Evolutionary conservation across 2,888 invertebrate species (phyloP).

Genomic region (Epsilonema sp.): DNA sequence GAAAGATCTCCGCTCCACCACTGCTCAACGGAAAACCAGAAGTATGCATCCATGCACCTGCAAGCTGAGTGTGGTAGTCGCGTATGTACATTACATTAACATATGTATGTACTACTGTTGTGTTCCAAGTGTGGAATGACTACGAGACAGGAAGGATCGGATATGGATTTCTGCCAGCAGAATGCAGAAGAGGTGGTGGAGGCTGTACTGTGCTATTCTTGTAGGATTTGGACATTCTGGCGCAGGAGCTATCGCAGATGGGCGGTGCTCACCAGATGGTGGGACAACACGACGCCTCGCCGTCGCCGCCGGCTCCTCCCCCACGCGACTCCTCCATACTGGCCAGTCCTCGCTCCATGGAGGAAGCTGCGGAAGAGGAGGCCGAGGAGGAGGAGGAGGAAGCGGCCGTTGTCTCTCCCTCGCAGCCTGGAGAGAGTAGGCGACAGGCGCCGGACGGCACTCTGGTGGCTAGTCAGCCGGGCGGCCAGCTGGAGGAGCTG

Average conservation of each 20-base stretch:
- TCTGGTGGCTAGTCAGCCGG: slow-evolving; percentile 79
- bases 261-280: slow-evolving; percentile 32
- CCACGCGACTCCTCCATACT: slow-evolving; percentile 22
- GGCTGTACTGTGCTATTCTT: too few relatives aligned
- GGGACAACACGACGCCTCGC: too few relatives aligned
- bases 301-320: slow-evolving; percentile 28
- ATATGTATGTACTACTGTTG: too few relatives aligned
- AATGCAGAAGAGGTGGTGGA: too few relatives aligned
- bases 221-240: slow-evolving; percentile 84
- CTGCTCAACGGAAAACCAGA: slow-evolving; percentile 21
- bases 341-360: neutral
- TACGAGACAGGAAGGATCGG: too few relatives aligned
- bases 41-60: too few relatives aligned
- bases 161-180: too few relatives aligned
- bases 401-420: too few relatives aligned
- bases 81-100: too few relatives aligned
- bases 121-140: too few relatives aligned
- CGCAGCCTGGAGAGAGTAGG: slow-evolving; percentile 14
- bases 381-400: too few relatives aligned
- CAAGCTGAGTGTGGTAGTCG: too few relatives aligned
- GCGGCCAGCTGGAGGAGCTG: slow-evolving; percentile 58
- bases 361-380: slow-evolving; percentile 21
- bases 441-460: slow-evolving; percentile 54
- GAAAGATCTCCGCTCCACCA: slow-evolving; percentile 17
- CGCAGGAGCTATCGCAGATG: slow-evolving; percentile 81